A percentile compares a stretch with the other conserved stretches of the same genome.
Evolutionary conservation across 2,888 invertebrate genomes (phyloP).

Genomic region (Zele albiditarsus): DNA sequence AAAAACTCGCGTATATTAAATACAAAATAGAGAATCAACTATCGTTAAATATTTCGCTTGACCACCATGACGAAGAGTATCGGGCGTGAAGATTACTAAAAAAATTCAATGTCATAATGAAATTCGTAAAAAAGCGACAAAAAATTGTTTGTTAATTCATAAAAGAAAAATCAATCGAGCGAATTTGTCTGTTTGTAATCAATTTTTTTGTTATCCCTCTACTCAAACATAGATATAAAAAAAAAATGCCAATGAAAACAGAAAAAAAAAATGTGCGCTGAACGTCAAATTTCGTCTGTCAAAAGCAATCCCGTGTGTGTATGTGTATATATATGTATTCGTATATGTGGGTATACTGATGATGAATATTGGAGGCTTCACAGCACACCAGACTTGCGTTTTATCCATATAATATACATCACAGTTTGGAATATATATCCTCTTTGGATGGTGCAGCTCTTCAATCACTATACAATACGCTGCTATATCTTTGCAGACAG

Average conservation of each 20-base stretch:
- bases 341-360: not conserved
- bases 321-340: not conserved
- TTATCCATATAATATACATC: not conserved
- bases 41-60: too few relatives aligned
- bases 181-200: not conserved
- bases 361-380: slow-evolving; percentile 16
- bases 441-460: not conserved
- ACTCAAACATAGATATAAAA: not conserved
- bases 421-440: slow-evolving; percentile 3
- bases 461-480: not conserved
- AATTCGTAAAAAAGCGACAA: too few relatives aligned
- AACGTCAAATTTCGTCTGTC: slow-evolving; percentile 17
- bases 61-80: too few relatives aligned
- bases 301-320: not conserved
- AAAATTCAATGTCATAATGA: too few relatives aligned
- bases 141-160: too few relatives aligned
- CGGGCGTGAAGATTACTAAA: too few relatives aligned
- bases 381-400: not conserved
- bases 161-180: not conserved
- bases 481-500: not conserved
- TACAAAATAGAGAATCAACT: too few relatives aligned
- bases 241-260: not conserved
- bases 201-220: not conserved
- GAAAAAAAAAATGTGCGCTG: not conserved
- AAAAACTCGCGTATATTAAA: too few relatives aligned